Percentiles rank a stretch among this genome's conserved stretches.
Conservation (phyloP, 2,888 invertebrate species). For the Idaea dimidiata region DNA sequence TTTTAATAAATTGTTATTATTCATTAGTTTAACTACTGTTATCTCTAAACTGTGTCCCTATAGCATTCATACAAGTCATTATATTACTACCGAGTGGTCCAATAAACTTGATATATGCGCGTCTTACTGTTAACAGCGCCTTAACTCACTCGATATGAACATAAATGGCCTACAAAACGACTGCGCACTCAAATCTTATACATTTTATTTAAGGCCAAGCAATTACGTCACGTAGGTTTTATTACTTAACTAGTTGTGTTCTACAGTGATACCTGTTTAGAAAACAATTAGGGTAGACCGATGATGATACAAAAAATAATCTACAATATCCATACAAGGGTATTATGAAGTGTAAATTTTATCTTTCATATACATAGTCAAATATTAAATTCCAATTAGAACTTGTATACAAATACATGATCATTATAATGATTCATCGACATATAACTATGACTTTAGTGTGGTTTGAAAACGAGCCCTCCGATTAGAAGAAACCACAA, state of each 20-base stretch:
- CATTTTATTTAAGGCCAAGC: neutral
- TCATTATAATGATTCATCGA: too few species aligned
- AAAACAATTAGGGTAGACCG: too few species aligned
- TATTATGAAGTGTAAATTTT: too few species aligned
- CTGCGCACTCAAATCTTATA: neutral
- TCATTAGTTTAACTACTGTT: neutral
- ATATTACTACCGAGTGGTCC: conserved; percentile 44
- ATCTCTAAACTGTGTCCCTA: neutral
- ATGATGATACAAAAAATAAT: too few species aligned
- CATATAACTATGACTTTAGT: too few species aligned
- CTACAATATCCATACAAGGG: too few species aligned
- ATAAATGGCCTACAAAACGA: conserved; percentile 43
- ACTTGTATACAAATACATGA: too few species aligned
- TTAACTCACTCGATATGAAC: conserved; percentile 47
- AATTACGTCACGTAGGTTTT: neutral
- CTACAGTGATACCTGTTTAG: neutral
- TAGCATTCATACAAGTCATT: conserved; percentile 42
- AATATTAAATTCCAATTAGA: too few species aligned
- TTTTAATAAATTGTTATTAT: too few species aligned
- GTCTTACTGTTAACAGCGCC: conserved; percentile 43
- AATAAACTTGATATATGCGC: conserved; percentile 53
- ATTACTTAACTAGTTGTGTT: neutral
- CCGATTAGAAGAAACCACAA: too few species aligned
- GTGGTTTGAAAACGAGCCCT: too few species aligned
- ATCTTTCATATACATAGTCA: too few species aligned